A percentile compares a stretch with the other conserved stretches of the same genome.
These are phyloP conservation scores for Cherax quadricarinatus DNA, from an alignment of 1,140 invertebrate genomes.

Conservation along the genomic window DNA sequence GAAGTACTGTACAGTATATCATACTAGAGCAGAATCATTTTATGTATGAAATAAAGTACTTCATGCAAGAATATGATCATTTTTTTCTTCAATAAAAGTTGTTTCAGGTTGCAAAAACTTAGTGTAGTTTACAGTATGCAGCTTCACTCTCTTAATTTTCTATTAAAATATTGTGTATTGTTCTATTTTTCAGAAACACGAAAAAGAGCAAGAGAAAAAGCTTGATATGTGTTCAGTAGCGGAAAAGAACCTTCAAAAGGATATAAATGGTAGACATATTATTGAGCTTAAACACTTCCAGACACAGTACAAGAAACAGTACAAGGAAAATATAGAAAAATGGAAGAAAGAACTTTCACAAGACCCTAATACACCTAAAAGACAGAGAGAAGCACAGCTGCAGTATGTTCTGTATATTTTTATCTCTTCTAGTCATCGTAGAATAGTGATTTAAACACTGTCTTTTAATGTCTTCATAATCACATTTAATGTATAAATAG, in stretches of 20 bases:
- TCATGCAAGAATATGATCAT: no score
- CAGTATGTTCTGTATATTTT: slow-evolving; percentile 81
- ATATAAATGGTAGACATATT: slow-evolving; percentile 92
- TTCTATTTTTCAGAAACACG: slow-evolving; percentile 66
- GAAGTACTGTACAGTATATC: no score
- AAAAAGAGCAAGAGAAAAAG: slow-evolving; percentile 86
- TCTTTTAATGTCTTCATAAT: no score
- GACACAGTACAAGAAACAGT: slow-evolving; percentile 96
- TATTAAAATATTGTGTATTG: not conserved
- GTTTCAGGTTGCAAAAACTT: no score
- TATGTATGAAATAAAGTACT: no score
- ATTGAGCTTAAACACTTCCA: slow-evolving; percentile 93
- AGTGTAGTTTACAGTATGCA: no score
- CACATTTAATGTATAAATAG: no score
- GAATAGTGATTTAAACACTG: not conserved
- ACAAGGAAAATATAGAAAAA: slow-evolving; percentile 97
- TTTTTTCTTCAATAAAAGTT: no score
- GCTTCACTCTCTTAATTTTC: no score
- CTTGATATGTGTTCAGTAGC: slow-evolving; percentile 79
- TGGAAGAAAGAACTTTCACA: slow-evolving; percentile 95
- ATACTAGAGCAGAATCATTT: no score
- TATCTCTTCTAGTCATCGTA: not conserved
- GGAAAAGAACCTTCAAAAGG: slow-evolving; percentile 96
- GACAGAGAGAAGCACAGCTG: slow-evolving; percentile 92
- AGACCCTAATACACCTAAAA: slow-evolving; percentile 93